Evolutionary conservation across 1,140 invertebrate genomes (phyloP), one percentile per base, ranked within the genome.

Genomic region (Drosophila orosa): DNA sequence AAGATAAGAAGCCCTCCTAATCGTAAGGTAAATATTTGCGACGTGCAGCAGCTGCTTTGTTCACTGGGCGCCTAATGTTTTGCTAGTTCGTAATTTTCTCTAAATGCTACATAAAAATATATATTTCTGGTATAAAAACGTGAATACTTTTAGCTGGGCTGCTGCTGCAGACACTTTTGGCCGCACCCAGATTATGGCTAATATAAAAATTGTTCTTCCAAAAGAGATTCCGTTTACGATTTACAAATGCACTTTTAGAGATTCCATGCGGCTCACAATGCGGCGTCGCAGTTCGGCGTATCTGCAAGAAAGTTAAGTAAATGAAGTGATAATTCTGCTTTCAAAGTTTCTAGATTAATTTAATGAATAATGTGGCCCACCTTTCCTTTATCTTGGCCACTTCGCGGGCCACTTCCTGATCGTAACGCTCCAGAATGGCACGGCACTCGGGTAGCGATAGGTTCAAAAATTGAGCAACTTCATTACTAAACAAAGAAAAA

Each of bases 401-500:
- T 90, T 97, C 96, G 24, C 94, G 93, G 65, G 96, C 95, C 92
- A 97, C 95, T 92, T 97, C 96, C 61, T 95, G 93, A 80, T 95
- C 93, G 92, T 96, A 97, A 90, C 96, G 95, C 71, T 95, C 94
- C 39, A 97, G 90, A 90, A 98, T 97, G 48, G 96, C 95, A 42
- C 94, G 94, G 82, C 96, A 96, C 80, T 97, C 96, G 37, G 95
- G 94, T 71, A 96, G 90, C 55, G 96, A 96, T 44, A 98, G 92
- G 92, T 97, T 96, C 47, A 98, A 93, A 93, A 96, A 97, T 90
- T 97, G 96, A 69, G 97, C 96, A 58, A 98, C 96, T 92, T 96
- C 95, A 72, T 93, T 92, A 79, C 91, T 92, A 24, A 15, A 74
- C 22, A 9, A 27, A 22, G 5, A 25, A 0, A 52, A 19, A 19